phyloP scores from a whole-genome alignment of 2,888 invertebrate genomes.

The Pemphredon lugubris region DNA sequence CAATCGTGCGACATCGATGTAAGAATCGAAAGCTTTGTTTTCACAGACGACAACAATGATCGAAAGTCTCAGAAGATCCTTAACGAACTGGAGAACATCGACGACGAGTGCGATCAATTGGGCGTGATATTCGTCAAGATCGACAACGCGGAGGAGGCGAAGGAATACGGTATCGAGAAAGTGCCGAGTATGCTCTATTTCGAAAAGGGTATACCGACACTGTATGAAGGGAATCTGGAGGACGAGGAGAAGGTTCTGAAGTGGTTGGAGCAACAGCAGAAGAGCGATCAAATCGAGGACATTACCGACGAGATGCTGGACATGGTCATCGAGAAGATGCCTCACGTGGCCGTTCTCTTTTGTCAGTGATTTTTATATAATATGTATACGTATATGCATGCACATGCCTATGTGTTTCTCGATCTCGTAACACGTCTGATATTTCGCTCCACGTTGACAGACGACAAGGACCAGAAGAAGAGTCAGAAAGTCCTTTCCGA shows the following conservation, averaged over 20 bases:
- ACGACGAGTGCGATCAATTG: constrained; percentile 94
- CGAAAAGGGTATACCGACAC: constrained; percentile 93
- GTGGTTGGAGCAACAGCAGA: constrained; percentile 93
- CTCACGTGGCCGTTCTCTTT: constrained; percentile 94
- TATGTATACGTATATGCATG: not conserved
- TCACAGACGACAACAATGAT: constrained; percentile 92
- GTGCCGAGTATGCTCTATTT: constrained; percentile 92
- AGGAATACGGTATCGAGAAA: constrained; percentile 95
- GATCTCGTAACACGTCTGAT: too few relatives aligned
- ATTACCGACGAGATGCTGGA: constrained; percentile 97
- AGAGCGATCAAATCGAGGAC: constrained; percentile 95
- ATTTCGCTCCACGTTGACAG: too few relatives aligned
- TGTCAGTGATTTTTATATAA: constrained; percentile 85
- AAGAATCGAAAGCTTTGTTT: not conserved
- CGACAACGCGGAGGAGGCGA: constrained; percentile 94
- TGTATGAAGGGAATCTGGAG: constrained; percentile 92
- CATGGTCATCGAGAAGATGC: constrained; percentile 93
- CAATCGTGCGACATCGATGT: too few relatives aligned
- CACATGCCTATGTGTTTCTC: not conserved
- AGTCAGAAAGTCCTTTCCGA: constrained; percentile 92
- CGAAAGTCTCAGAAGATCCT: constrained; percentile 92
- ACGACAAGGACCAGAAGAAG: constrained; percentile 95
- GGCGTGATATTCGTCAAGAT: constrained; percentile 96
- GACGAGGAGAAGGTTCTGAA: constrained; percentile 93
- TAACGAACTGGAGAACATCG: constrained; percentile 95